These are phyloP conservation scores for Siphonodentalium dalli DNA, from an alignment of 2,888 invertebrate species.

Conservation along the genomic window DNA sequence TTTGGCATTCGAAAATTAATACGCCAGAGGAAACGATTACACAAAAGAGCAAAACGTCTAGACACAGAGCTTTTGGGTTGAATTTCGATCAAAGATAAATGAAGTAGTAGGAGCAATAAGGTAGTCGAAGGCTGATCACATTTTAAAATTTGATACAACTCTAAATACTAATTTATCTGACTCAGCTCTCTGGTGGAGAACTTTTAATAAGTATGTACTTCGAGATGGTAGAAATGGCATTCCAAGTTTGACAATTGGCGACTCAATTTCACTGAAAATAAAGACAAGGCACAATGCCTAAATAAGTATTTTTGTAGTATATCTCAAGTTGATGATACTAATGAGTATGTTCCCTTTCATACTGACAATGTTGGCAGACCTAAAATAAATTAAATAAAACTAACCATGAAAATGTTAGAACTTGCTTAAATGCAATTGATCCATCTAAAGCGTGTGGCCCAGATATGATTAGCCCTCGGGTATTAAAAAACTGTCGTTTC, in stretches of 20 bases:
- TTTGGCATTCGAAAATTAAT: not conserved
- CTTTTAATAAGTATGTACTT: not conserved
- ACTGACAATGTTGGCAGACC: too few species aligned
- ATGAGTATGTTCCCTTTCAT: too few species aligned
- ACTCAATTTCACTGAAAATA: too few species aligned
- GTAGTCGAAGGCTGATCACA: not conserved
- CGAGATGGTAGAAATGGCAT: not conserved
- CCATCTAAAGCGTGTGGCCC: slow-evolving; percentile 7
- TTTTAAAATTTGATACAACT: not conserved
- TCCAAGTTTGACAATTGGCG: too few species aligned
- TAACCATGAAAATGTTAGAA: too few species aligned
- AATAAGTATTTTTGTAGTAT: too few species aligned
- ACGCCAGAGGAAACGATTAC: not conserved
- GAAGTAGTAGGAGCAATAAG: not conserved
- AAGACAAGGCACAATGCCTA: too few species aligned
- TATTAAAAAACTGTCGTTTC: slow-evolving; percentile 1
- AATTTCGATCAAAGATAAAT: not conserved
- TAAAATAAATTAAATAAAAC: too few species aligned
- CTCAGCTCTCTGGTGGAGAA: not conserved
- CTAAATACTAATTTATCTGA: not conserved
- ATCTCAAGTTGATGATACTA: too few species aligned
- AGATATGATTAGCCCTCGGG: slow-evolving; percentile 1
- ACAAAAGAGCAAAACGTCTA: slow-evolving; percentile 2
- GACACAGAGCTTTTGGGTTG: not conserved
- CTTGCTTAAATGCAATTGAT: not conserved